Base-by-base conservation (phyloP, 2,113 vertebrate species). In the Odocoileus hemionus region DNA sequence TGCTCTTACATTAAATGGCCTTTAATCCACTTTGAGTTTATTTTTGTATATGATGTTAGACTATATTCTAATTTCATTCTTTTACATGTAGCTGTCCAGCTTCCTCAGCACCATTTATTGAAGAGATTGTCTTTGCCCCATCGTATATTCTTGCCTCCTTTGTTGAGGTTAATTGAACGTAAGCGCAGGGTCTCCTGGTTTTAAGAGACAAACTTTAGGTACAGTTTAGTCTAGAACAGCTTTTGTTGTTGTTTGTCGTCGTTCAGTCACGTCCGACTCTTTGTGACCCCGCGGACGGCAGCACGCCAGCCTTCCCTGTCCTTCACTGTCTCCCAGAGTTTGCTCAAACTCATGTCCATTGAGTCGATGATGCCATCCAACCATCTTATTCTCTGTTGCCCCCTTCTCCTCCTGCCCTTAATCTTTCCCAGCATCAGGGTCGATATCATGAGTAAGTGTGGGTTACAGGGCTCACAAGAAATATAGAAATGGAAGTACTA, bases 241-340 rank as follows among this genome's bases (percentile, higher is more conserved):
- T 85, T 28, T 74, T 74, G 36, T 12, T 39, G 19, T 70, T 39
- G 19, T 58, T 3, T 3, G 30, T 60, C 58, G 11, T 13, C 10
- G 3, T 6, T 25, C 11, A 74, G 36, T 74, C 36, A 25, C 1
- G 1, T 74, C 70, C 1, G 1, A 74, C 70, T 25, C 21, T 70
- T 11, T 39, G 21, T 36, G 21, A 43, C 11, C 5, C 19, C 2
- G 0, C 6, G 21, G 11, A 74, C 36, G 1, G 67, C 36, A 74
- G 67, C 67, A 6, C 0, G 21, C 21, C 70, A 43, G 36, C 21
- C 70, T 25, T 39, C 36, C 36, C 36, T 14, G 70, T 14, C 36
- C 0, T 0, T 39, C 67, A 74, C 64, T 12, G 21, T 74, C 70
- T 74, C 70, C 36, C 0, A 0, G 70, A 74, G 70, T 3, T 43